Conservation (phyloP, 2,888 invertebrate species). For the Furcula furcula region DNA sequence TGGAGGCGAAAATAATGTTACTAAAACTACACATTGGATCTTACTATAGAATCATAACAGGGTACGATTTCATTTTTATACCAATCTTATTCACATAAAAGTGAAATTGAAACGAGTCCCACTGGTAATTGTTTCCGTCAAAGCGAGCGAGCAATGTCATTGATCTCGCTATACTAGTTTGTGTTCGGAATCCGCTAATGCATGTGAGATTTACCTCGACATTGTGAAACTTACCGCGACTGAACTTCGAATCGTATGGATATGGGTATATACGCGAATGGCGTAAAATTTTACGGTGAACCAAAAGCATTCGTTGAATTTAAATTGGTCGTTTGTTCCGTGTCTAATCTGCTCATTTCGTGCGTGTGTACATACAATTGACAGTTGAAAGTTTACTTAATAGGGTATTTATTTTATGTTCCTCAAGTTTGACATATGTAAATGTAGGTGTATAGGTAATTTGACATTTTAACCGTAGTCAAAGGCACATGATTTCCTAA, state of each 20-base stretch:
- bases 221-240: slow-evolving; percentile 10
- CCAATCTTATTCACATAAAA: slow-evolving; percentile 6
- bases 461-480: too few species aligned
- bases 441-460: too few species aligned
- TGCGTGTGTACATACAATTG: background rate
- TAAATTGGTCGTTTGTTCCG: background rate
- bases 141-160: slow-evolving; percentile 26
- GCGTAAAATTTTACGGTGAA: background rate
- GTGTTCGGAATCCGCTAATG: slow-evolving; percentile 19
- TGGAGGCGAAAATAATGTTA: too few species aligned
- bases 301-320: background rate
- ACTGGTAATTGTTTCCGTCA: slow-evolving; percentile 17
- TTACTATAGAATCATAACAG: too few species aligned
- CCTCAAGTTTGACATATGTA: background rate
- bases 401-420: background rate
- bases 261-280: background rate
- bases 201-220: slow-evolving; percentile 18
- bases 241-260: slow-evolving; percentile 12
- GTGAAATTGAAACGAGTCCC: slow-evolving; percentile 19
- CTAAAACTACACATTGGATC: too few species aligned
- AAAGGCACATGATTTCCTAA: too few species aligned
- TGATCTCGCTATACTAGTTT: slow-evolving; percentile 27
- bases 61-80: too few species aligned
- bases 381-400: background rate
- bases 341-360: background rate